phyloP scores from a whole-genome alignment of 2,888 invertebrate species.

The Heliconius charithonia region DNA sequence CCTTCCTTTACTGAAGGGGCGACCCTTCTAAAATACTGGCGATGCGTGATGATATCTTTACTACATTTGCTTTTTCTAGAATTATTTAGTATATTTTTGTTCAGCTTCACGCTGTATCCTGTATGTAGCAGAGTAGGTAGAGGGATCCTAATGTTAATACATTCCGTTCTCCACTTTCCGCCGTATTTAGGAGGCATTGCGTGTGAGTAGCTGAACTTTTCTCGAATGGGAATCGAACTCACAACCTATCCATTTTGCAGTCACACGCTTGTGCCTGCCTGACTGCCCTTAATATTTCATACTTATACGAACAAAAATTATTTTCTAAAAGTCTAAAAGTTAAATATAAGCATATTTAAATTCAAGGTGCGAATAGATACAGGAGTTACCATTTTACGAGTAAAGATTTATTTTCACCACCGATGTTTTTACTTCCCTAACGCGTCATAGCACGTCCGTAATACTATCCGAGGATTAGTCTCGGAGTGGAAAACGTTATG shows the following conservation, averaged over 20 bases:
- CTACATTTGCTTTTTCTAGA: not conserved
- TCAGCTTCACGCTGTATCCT: no score
- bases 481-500: slow-evolving; percentile 42
- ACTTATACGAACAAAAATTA: not conserved
- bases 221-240: no score
- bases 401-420: not conserved
- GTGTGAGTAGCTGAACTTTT: no score
- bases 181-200: no score
- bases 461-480: slow-evolving; percentile 39
- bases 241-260: no score
- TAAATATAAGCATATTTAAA: slow-evolving; percentile 8
- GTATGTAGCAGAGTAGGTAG: no score
- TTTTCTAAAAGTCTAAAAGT: not conserved
- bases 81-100: not conserved
- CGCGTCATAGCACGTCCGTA: slow-evolving; percentile 29
- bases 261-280: no score
- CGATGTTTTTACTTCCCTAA: slow-evolving; percentile 9
- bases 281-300: not conserved
- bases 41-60: slow-evolving; percentile 10
- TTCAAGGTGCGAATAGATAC: slow-evolving; percentile 5
- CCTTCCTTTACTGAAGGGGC: slow-evolving; percentile 2
- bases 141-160: no score
- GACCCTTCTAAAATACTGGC: slow-evolving; percentile 1
- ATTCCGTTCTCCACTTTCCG: no score
- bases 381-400: slow-evolving; percentile 10